Conservation (phyloP, 2,888 invertebrate species). For the Geotrupes spiniger region DNA sequence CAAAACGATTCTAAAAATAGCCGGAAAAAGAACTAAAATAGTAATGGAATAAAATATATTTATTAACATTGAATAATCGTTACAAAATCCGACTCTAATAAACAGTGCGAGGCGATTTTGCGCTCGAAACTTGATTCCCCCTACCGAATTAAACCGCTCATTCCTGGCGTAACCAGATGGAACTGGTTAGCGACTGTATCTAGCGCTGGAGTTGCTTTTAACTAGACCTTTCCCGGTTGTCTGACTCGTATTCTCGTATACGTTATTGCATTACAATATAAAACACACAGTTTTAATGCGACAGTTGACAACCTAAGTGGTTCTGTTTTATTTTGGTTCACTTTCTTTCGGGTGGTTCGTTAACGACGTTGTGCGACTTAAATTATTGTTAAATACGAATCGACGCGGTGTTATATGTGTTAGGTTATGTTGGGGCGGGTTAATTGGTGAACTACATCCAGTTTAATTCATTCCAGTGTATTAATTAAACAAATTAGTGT, state of each 20-base stretch:
- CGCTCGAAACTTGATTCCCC: constrained; percentile 34
- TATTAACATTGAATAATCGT: constrained; percentile 14
- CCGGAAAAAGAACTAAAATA: constrained; percentile 20
- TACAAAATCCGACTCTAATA: constrained; percentile 10
- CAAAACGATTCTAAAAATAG: constrained; percentile 17
- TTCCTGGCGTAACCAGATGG: constrained; percentile 48
- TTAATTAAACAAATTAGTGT: too few relatives aligned
- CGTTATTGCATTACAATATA: too few relatives aligned
- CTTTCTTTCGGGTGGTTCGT: too few relatives aligned
- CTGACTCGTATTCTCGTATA: constrained; percentile 7
- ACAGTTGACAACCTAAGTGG: too few relatives aligned
- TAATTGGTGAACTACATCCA: too few relatives aligned
- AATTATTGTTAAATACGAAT: too few relatives aligned
- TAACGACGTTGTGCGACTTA: too few relatives aligned
- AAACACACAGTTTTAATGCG: too few relatives aligned
- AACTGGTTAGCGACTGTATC: constrained; percentile 44
- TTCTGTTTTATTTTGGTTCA: too few relatives aligned
- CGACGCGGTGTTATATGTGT: too few relatives aligned
- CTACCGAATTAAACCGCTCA: constrained; percentile 48
- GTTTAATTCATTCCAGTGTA: too few relatives aligned
- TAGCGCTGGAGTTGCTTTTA: constrained; percentile 39
- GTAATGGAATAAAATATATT: constrained; percentile 19
- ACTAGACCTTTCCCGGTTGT: constrained; percentile 34
- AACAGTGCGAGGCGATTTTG: constrained; percentile 19
- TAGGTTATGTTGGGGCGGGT: too few relatives aligned